Evolutionary conservation across 1,140 invertebrate species (phyloP).

Genomic region (Euglossa dilemma): DNA sequence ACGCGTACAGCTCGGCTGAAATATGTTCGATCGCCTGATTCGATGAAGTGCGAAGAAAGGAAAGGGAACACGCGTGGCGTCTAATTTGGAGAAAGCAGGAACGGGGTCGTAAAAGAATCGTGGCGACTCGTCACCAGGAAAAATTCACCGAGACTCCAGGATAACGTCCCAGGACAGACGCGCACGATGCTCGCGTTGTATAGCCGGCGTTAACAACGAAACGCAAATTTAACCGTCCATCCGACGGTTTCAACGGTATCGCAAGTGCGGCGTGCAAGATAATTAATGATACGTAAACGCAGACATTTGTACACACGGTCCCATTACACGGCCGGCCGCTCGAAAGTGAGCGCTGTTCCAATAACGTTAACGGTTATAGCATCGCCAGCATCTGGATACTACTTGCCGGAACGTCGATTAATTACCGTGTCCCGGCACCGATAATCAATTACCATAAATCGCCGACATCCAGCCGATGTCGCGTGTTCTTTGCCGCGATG

Average conservation of each 20-base stretch:
- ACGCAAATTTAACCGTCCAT: constrained; percentile 31
- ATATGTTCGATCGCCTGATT: no score
- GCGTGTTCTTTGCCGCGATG: not conserved
- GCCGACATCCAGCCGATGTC: not conserved
- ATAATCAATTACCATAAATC: constrained; percentile 50
- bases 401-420: constrained; percentile 40
- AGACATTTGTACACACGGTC: constrained; percentile 48
- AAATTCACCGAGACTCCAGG: not conserved
- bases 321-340: not conserved
- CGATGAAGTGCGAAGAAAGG: no score
- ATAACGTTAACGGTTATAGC: constrained; percentile 38
- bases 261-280: constrained; percentile 24
- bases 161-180: not conserved
- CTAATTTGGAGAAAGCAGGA: no score
- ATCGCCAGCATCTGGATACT: constrained; percentile 31
- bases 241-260: constrained; percentile 23
- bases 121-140: no score
- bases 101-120: no score
- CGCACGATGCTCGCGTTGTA: not conserved
- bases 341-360: constrained; percentile 41
- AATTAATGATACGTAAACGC: constrained; percentile 51
- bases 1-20: no score
- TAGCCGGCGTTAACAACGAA: constrained; percentile 13
- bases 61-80: no score
- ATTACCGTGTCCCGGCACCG: constrained; percentile 24